phyloP scores from a whole-genome alignment of 2,113 vertebrate genomes.

The Bucco capensis region DNA sequence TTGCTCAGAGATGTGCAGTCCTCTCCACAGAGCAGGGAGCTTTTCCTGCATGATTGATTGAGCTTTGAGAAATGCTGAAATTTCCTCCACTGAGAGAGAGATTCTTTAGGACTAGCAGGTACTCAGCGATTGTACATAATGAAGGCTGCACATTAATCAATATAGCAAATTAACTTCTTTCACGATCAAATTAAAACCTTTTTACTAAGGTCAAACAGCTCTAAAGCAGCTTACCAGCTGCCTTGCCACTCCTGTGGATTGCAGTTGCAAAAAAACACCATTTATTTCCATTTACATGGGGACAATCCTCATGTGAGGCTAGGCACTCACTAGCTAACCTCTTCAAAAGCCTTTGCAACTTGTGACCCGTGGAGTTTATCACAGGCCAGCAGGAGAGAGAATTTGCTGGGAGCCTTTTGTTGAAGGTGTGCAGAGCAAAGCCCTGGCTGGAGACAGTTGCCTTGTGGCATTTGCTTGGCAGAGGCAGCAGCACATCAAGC shows the following conservation, averaged over 20 bases:
- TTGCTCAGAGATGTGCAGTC: not conserved
- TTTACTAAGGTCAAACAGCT: not conserved
- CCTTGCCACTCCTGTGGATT: not conserved
- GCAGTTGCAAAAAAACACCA: not conserved
- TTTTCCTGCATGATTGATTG: not conserved
- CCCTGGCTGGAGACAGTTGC: not conserved
- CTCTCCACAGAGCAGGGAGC: not conserved
- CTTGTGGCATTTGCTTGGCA: not conserved
- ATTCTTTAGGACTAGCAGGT: not conserved
- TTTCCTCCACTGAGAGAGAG: not conserved
- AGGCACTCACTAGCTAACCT: not conserved
- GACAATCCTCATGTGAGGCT: not conserved
- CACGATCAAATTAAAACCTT: not conserved
- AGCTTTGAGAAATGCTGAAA: not conserved
- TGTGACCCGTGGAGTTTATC: not conserved
- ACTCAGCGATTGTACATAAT: not conserved
- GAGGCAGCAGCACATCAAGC: not conserved
- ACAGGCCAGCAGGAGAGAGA: not conserved
- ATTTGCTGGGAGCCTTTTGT: not conserved
- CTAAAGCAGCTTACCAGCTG: not conserved
- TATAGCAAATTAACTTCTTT: not conserved
- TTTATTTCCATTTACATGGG: not conserved
- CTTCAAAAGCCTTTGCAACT: not conserved
- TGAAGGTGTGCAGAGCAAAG: not conserved
- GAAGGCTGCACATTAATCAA: not conserved